phyloP scores from a whole-genome alignment of 2,797 vertebrate species.

The Lepus townsendii region DNA sequence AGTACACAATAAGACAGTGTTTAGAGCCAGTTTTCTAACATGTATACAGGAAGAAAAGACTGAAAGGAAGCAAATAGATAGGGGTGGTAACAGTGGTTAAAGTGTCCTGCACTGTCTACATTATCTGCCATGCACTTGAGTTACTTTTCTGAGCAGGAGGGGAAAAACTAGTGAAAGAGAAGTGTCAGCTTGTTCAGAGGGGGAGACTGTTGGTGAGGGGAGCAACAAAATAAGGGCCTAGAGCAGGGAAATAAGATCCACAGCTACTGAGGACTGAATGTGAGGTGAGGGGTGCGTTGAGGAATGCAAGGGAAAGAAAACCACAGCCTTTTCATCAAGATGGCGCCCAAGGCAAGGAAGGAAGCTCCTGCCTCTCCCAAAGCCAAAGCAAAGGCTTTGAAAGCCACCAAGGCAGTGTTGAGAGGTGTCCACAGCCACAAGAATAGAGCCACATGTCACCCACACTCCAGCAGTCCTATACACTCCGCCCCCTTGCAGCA shows the following conservation, averaged over 20 bases:
- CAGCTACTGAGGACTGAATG: background rate
- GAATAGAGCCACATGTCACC: too few species aligned
- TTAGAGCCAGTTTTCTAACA: conserved; percentile 37
- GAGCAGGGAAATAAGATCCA: background rate
- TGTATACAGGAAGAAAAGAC: background rate
- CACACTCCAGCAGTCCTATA: too few species aligned
- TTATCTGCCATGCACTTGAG: background rate
- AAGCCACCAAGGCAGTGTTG: too few species aligned
- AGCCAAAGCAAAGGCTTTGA: too few species aligned
- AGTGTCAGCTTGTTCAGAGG: background rate
- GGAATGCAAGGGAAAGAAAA: background rate
- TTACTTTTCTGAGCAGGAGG: background rate
- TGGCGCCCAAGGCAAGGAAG: too few species aligned
- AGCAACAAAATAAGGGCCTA: background rate
- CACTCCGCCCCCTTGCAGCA: too few species aligned
- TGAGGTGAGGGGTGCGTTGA: background rate
- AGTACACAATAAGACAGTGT: background rate
- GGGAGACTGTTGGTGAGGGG: background rate
- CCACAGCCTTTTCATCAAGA: too few species aligned
- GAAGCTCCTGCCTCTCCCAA: too few species aligned
- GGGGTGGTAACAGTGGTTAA: background rate
- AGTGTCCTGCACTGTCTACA: background rate
- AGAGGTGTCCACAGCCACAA: too few species aligned
- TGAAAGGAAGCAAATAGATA: background rate
- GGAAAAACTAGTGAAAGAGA: background rate